Base-by-base conservation (phyloP, 2,888 invertebrate genomes). In the Hoplodrina blanda region DNA sequence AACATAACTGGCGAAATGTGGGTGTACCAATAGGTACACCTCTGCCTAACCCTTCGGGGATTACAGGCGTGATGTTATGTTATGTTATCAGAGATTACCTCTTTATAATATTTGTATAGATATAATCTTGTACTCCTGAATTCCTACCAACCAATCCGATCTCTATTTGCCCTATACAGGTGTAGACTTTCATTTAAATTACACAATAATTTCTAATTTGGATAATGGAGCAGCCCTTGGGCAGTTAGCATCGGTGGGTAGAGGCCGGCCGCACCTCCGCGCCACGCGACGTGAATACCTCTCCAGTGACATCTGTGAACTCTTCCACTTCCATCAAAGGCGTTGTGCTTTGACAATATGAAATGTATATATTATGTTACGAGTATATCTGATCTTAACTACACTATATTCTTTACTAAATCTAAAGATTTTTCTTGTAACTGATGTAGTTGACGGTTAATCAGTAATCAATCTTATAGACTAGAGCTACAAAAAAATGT, bases 191-290 rank as follows among this genome's bases (percentile, higher is more conserved):
- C 3, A 41, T 41, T 37, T 41, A 13, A 41, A 41, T 37, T 8
- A 67, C 7, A 15, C 8, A 13, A 19, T 20, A 25, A 73, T 15
- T n/a, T 49, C 1, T n/a, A 15, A 66, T 59, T 44, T 49, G 4
- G 2, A 53, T 20, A 30, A 8, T 33, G 20, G 20, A 59, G 41
- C 82, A 87, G 37, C 87, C 84, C 85, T 87, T 78, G 5, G 44
- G 19, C 20, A 63, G 57, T 78, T 69, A 69, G 70, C 78, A 82
- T 69, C 78, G 71, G 80, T 84, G 77, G 69, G 66, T 80, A 72
- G 80, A 82, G 80, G 78, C 80, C 81, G 77, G 80, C 78, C 76
- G 76, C 83, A 83, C 85, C 86, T 85, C 73, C 75, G 80, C 80
- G 80, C 71, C 63, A 68, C 56, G 46, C 73, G 66, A 70, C 72